These are phyloP conservation scores for Melipona bicolor DNA, from an alignment of 2,888 invertebrate genomes.

Conservation along the genomic window DNA sequence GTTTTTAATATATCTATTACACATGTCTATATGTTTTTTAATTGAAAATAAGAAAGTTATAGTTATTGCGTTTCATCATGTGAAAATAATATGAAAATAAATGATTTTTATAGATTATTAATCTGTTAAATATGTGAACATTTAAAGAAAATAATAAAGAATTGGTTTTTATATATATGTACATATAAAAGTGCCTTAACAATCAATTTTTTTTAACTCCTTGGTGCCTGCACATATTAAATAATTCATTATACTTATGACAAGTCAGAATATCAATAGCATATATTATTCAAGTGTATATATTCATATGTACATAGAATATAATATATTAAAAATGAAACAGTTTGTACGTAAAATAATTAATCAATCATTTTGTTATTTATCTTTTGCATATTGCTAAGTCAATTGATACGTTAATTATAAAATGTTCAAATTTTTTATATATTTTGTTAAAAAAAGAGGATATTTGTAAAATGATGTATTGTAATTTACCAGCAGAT, in stretches of 20 bases:
- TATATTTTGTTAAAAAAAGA: neutral
- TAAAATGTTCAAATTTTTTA: neutral
- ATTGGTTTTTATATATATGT: neutral
- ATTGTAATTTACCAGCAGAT: neutral
- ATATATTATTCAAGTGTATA: neutral
- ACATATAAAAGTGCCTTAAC: slow-evolving; percentile 33
- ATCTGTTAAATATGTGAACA: neutral
- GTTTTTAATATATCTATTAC: slow-evolving; percentile 34
- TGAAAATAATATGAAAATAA: neutral
- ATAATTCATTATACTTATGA: neutral
- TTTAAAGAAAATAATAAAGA: slow-evolving; percentile 3
- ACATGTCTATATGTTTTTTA: slow-evolving; percentile 22
- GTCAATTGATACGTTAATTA: neutral
- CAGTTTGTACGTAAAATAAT: neutral
- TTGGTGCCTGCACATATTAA: neutral
- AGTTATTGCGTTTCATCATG: slow-evolving; percentile 9
- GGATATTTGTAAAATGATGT: neutral
- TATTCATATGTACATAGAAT: neutral
- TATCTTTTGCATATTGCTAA: neutral
- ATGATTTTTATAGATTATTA: neutral
- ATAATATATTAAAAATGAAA: neutral
- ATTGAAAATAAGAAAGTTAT: neutral
- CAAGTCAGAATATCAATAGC: neutral
- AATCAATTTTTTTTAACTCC: slow-evolving; percentile 2
- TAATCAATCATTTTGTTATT: neutral